Evolutionary conservation across 2,113 vertebrate species (phyloP).

Genomic region (Carassius carassius): DNA sequence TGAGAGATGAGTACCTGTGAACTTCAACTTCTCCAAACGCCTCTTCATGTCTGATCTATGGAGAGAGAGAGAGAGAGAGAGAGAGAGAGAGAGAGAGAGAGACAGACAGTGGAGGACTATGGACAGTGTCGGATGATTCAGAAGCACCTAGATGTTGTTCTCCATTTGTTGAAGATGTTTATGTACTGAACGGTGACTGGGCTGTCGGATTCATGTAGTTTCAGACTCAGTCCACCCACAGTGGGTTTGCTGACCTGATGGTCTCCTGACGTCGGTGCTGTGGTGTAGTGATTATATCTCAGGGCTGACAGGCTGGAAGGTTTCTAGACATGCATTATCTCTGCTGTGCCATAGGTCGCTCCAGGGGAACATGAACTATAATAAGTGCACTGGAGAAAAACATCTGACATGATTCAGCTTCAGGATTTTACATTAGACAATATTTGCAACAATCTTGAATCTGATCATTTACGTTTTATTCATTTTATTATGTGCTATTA

Average conservation of each 20-base stretch:
- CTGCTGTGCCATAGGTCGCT: not conserved
- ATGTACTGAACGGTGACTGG: not conserved
- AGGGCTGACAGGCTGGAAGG: not conserved
- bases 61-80: slow-evolving; percentile 56
- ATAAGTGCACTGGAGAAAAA: not conserved
- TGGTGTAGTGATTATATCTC: not conserved
- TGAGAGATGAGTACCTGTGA: slow-evolving; percentile 65
- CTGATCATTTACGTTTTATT: not conserved
- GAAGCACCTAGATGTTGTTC: not conserved
- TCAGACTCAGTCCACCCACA: not conserved
- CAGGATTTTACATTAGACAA: not conserved
- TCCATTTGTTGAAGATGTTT: not conserved
- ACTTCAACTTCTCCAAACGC: slow-evolving; percentile 79
- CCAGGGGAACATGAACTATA: not conserved
- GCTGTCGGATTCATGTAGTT: not conserved
- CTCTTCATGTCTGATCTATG: slow-evolving; percentile 77
- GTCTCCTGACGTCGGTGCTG: not conserved
- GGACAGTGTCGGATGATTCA: not conserved
- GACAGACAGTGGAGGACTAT: slow-evolving; percentile 46
- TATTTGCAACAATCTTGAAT: not conserved
- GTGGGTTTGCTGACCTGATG: too few species aligned
- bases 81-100: slow-evolving; percentile 50
- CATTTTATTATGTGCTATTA: too few species aligned
- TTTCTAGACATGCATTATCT: not conserved
- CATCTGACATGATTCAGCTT: not conserved